Conservation (phyloP, 2,797 vertebrate genomes). For the Hoplostethus mediterraneus region DNA sequence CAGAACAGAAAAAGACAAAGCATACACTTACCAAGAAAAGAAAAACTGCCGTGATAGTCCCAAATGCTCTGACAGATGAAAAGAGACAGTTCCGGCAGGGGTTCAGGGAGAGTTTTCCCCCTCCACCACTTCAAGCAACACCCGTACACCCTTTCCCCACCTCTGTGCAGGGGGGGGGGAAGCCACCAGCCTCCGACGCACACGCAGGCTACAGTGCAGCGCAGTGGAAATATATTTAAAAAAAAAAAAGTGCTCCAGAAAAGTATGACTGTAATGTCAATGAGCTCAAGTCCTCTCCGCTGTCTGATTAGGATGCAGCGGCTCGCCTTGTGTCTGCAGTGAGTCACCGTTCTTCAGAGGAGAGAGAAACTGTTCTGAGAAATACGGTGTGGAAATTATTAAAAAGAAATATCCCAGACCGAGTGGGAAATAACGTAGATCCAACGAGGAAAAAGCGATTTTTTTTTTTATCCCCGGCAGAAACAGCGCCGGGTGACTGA, state of each 20-base stretch:
- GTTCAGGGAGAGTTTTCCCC: conserved; percentile 59
- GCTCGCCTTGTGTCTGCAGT: conserved; percentile 81
- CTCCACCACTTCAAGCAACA: conserved; percentile 55
- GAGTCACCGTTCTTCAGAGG: conserved; percentile 78
- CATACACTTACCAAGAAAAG: conserved; percentile 71
- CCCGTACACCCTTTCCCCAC: conserved; percentile 46
- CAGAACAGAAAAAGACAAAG: background rate
- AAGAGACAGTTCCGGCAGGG: conserved; percentile 59
- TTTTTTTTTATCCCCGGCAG: conserved; percentile 68
- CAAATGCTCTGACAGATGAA: conserved; percentile 23
- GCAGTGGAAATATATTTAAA: conserved; percentile 66
- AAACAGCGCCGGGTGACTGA: conserved; percentile 62
- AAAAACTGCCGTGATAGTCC: conserved; percentile 47
- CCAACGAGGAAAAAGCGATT: conserved; percentile 68
- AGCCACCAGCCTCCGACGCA: conserved; percentile 64
- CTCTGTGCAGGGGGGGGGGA: conserved; percentile 7
- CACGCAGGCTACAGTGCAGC: conserved; percentile 73
- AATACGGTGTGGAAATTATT: conserved; percentile 36
- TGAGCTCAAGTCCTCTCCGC: conserved; percentile 83
- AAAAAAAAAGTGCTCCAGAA: conserved; percentile 83
- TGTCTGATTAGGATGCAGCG: conserved; percentile 84
- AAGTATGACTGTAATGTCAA: conserved; percentile 88
- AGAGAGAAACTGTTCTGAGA: conserved; percentile 64
- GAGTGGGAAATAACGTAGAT: conserved; percentile 70
- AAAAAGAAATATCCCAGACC: conserved; percentile 50